Evolutionary conservation across 2,888 invertebrate species (phyloP).

Genomic region (Lamellibrachia satsuma): DNA sequence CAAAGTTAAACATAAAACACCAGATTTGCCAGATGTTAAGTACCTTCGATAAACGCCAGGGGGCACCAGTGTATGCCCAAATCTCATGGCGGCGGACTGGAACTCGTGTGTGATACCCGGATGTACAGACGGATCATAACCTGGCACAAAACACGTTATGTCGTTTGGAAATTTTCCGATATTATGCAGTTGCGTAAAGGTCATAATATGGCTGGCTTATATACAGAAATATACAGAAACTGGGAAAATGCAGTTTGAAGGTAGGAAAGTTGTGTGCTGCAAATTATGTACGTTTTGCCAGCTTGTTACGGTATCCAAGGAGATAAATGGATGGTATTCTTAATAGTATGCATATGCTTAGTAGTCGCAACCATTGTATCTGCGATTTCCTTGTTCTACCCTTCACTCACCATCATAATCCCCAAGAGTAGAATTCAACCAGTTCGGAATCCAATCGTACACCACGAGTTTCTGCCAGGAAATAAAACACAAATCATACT

Average conservation of each 20-base stretch:
- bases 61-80: constrained; percentile 72
- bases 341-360: too few species aligned
- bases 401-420: constrained; percentile 18
- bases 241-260: too few species aligned
- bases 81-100: constrained; percentile 73
- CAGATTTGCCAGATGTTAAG: constrained; percentile 39
- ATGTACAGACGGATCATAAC: constrained; percentile 70
- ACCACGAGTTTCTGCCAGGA: constrained; percentile 83
- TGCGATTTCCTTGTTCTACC: not conserved
- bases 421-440: constrained; percentile 68
- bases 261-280: too few species aligned
- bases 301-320: too few species aligned
- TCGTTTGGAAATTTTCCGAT: not conserved
- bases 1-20: not conserved
- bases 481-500: not conserved
- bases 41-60: constrained; percentile 67
- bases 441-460: constrained; percentile 94
- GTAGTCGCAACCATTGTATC: not conserved
- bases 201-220: too few species aligned
- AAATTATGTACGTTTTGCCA: too few species aligned
- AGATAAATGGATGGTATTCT: too few species aligned
- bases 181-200: not conserved
- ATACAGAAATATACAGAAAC: too few species aligned
- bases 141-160: constrained; percentile 48
- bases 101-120: constrained; percentile 74